Base-by-base conservation (phyloP, 2,888 invertebrate species). In the Dusona sp. region DNA sequence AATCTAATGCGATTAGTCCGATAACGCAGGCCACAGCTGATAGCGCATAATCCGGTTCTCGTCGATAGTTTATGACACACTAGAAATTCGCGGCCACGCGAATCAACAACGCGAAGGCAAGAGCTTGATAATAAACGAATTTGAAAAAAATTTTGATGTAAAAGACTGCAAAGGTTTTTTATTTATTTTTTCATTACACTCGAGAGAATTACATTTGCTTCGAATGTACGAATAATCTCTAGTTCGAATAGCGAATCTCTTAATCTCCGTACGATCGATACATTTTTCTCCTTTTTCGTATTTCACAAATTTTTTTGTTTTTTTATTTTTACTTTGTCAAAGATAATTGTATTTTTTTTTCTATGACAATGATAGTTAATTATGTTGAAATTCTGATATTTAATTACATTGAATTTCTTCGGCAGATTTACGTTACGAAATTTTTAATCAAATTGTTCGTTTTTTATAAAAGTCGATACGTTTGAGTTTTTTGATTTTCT, bases 141-240 rank as follows among this genome's bases (percentile, higher is more conserved):
- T 61, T 13, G 6, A 61, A 25, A 61, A 2, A 29, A 22, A 22
- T 54, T 54, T 61, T 29, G 42, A 16, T 68, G n/a, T 78, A 81
- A 86, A 83, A 83, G 73, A 68, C 64, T 61, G 61, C 48, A 84
- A 67, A 86, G 64, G 51, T 64, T 33, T 61, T 68, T 29, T 61
- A 29, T 29, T 61, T 13, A 61, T 42, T 45, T 13, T 54, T 79
- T 84, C 74, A 81, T 84, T 78, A 78, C 81, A 77, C 33, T 86
- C 68, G 57, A 68, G 68, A 75, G 51, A 33, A 74, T 86, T 86
- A 80, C 77, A 78, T 80, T 83, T 48, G 72, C 51, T 61, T 83
- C 83, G 72, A 80, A 67, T 75, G 80, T 73, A 80, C 57, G 70
- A 65, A 72, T 73, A 48, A 75, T 36, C 19, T 68, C 29, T 70